Base-by-base conservation (phyloP, 2,797 vertebrate species). In the Epinephelus coioides region DNA sequence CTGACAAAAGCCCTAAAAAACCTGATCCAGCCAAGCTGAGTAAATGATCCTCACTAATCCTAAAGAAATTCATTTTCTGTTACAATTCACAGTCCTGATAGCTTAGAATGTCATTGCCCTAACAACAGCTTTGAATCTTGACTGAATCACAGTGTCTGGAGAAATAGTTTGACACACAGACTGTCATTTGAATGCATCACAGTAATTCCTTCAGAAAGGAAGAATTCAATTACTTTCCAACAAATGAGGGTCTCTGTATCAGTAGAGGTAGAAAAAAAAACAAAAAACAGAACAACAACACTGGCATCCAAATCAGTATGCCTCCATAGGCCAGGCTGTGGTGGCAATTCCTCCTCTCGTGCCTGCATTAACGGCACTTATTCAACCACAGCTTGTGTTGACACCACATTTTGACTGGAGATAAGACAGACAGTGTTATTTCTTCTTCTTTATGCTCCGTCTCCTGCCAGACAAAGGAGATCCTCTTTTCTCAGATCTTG, bases 231-330 rank as follows among this genome's bases (percentile, higher is more conserved):
- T 87, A 74, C n/a, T 67, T 21, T 68, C 43, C 3, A 56, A 78
- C 63, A 87, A 81, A 86, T 76, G 61, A 79, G 46, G 12, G 23
- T 43, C 30, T 72, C 12, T 80, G 44, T 25, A 73, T 82, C 69
- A 66, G 50, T 10, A 17, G n/a, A 23, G 38, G 6, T 56, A 49
- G 64, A 76, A 54, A 38, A 69, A 23, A 2, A 46, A 14, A 14
- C 13, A 43, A 43, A 43, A 43, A 43, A 43, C 10, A 43, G 51
- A 72, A 34, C 34, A 43, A 62, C 67, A 70, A 66, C 73, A 57
- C 46, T 60, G 49, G 43, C 60, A 40, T 73, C 21, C 44, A 79
- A 82, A 87, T 93, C 83, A 73, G 77, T 91, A 84, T 67, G 51
- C 69, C 69, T 87, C 78, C 46, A 67, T 57, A 79, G 77, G 60